Base-by-base conservation (phyloP, 2,113 vertebrate species). In the Hippocampus comes region DNA sequence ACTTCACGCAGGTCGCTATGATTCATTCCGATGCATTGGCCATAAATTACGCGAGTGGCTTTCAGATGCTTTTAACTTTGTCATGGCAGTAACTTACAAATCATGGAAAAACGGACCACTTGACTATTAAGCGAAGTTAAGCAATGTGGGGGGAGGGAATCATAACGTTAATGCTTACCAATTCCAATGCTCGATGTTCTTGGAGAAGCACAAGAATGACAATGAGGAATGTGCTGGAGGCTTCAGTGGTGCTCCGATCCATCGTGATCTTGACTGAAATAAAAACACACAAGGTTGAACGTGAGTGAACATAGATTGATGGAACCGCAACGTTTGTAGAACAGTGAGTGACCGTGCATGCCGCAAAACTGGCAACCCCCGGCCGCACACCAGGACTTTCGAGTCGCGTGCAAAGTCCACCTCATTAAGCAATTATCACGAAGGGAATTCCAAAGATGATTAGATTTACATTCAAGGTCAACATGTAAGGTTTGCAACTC, bases 11-110 rank as follows among this genome's bases (percentile, higher is more conserved):
- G 78, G 83, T 88, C 84, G 64, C 74, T 77, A 71, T 91, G 90
- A 93, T 89, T 92, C 85, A 92, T 90, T 88, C 81, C 84, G 88
- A 90, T 89, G 90, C 87, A 92, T 91, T 79, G 76, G 78, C 86
- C 77, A 90, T 92, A 85, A 93, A 91, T 91, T 91, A 92, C 86
- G 68, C 78, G 90, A 90, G 89, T 90, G 85, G 82, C 88, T 92
- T 89, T 91, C 82, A 79, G 80, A 91, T 86, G 89, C 85, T 91
- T 89, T 92, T 91, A 90, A 91, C 85, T 91, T 85, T 80, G 77
- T 67, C 30, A 71, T 21, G 76, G 80, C 79, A 76, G 86, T 90
- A 91, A 91, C 91, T 92, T 87, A 92, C 78, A 82, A 85, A 84
- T 17, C 17, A 6, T 23, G 55, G 49, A 43, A 20, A 61, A 49